Evolutionary conservation across 2,888 invertebrate species (phyloP).

Genomic region (Myopa testacea): DNA sequence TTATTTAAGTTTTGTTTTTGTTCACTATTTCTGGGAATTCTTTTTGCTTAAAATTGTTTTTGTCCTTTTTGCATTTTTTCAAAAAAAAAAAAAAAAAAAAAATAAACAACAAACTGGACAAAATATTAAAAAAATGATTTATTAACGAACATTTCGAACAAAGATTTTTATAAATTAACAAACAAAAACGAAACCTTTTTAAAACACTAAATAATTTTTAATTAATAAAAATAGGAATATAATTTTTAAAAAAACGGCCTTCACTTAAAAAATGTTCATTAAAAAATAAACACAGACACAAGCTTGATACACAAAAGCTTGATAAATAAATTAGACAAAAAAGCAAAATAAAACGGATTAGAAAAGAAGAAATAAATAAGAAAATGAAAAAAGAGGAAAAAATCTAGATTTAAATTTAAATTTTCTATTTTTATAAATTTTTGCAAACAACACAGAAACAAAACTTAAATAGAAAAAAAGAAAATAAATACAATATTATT

Average conservation of each 20-base stretch:
- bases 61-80: background rate
- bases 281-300: too few relatives aligned
- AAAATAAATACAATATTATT: too few relatives aligned
- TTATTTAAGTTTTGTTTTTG: too few relatives aligned
- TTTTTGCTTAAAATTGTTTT: background rate
- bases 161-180: too few relatives aligned
- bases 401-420: background rate
- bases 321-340: too few relatives aligned
- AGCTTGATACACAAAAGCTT: too few relatives aligned
- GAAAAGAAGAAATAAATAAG: too few relatives aligned
- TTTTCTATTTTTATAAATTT: slow-evolving; percentile 41
- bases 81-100: background rate
- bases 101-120: background rate
- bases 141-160: too few relatives aligned
- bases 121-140: slow-evolving; percentile 29
- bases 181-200: background rate
- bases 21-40: too few relatives aligned
- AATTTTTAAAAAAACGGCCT: background rate
- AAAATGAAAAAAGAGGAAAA: background rate
- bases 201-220: slow-evolving; percentile 35
- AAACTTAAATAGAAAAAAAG: background rate
- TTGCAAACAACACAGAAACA: slow-evolving; percentile 5
- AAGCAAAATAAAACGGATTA: too few relatives aligned
- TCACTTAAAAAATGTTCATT: too few relatives aligned
- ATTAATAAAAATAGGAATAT: slow-evolving; percentile 12